phyloP scores from a whole-genome alignment of 2,888 invertebrate genomes.

The Poecilus cupreus region DNA sequence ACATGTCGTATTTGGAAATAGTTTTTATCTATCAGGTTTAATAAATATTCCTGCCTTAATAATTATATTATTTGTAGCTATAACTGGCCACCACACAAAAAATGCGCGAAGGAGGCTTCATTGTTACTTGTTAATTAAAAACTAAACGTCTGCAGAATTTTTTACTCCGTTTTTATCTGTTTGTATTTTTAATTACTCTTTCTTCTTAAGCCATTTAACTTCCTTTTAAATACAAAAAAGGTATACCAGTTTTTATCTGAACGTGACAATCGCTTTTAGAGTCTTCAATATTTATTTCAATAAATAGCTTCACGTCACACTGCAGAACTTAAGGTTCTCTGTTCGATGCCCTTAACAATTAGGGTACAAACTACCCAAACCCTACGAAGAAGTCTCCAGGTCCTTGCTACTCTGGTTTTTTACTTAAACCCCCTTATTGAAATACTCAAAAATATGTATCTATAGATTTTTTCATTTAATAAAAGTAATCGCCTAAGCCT shows the following conservation, averaged over 20 bases:
- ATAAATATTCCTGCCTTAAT: not conserved
- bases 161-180: conserved; percentile 6
- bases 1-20: conserved; percentile 12
- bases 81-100: conserved; percentile 6
- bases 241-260: not conserved
- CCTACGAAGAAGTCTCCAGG: no score
- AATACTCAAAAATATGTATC: no score
- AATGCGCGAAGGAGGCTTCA: conserved; percentile 16
- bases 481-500: no score
- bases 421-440: no score
- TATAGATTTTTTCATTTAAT: no score
- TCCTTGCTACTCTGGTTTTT: no score
- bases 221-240: not conserved
- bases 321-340: no score
- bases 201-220: not conserved
- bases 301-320: no score
- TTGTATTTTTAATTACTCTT: conserved; percentile 1
- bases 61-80: conserved; percentile 22
- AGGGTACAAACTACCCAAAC: no score
- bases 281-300: not conserved
- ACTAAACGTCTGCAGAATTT: conserved; percentile 3
- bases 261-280: not conserved
- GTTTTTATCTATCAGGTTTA: conserved; percentile 9
- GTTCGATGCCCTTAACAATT: no score
- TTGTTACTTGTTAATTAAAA: conserved; percentile 31